Evolutionary conservation across 2,113 vertebrate genomes (phyloP).

Genomic region (Centropus unirufus): DNA sequence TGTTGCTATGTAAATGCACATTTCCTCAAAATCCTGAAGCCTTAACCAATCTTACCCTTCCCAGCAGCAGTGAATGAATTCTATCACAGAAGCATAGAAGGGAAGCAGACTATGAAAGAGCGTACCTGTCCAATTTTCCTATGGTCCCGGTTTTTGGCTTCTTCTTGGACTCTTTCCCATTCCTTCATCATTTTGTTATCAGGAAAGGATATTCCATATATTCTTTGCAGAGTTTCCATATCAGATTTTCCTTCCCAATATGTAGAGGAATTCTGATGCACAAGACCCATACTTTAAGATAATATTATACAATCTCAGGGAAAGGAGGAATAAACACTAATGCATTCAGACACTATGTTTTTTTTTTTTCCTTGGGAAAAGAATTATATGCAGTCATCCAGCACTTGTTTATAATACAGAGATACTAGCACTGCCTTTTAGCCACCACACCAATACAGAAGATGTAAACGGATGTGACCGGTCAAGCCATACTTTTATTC

Average conservation of each 20-base stretch:
- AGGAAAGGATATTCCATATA: constrained; percentile 84
- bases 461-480: not conserved
- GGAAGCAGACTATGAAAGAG: not conserved
- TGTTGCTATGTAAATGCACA: not conserved
- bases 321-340: not conserved
- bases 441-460: not conserved
- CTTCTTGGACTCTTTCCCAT: constrained; percentile 80
- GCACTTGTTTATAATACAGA: not conserved
- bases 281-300: not conserved
- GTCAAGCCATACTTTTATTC: not conserved
- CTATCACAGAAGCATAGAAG: not conserved
- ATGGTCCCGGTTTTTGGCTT: constrained; percentile 79
- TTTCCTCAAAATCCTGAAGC: not conserved
- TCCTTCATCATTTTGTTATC: constrained; percentile 78
- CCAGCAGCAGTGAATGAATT: not conserved
- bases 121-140: constrained; percentile 80
- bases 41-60: not conserved
- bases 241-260: constrained; percentile 81
- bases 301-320: not conserved
- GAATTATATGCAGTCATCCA: not conserved
- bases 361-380: not conserved
- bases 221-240: constrained; percentile 81
- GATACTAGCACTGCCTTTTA: not conserved
- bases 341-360: not conserved
- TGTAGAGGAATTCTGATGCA: constrained; percentile 76